A percentile compares a stretch with the other conserved stretches of the same genome.
Evolutionary conservation across 2,888 invertebrate genomes (phyloP).

Genomic region (Hirtodrosophila duncani): DNA sequence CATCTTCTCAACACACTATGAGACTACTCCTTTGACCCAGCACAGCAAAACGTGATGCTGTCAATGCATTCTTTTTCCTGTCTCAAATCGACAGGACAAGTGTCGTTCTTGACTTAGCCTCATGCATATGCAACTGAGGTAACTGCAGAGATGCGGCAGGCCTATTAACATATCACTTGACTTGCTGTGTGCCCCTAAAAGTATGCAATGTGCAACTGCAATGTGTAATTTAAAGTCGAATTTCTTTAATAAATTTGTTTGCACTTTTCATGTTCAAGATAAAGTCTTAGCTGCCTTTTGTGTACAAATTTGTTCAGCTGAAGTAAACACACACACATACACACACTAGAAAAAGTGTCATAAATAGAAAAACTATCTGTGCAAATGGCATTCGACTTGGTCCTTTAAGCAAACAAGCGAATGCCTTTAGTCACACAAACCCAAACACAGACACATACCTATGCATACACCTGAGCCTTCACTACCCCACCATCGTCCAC

Average conservation of each 20-base stretch:
- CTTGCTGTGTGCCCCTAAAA: conserved; percentile 14
- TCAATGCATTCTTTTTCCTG: conserved; percentile 34
- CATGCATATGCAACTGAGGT: conserved; percentile 31
- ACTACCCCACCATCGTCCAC: neutral
- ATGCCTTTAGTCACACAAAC: neutral
- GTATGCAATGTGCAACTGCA: conserved; percentile 21
- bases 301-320: neutral
- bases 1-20: too few relatives aligned
- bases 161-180: too few relatives aligned
- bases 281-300: too few relatives aligned
- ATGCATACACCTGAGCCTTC: conserved; percentile 15
- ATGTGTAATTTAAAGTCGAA: too few relatives aligned
- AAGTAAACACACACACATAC: conserved; percentile 35
- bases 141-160: too few relatives aligned
- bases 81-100: too few relatives aligned
- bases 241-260: too few relatives aligned
- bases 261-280: too few relatives aligned
- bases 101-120: neutral
- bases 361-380: conserved; percentile 9
- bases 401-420: conserved; percentile 48
- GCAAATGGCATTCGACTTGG: conserved; percentile 49
- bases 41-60: conserved; percentile 42
- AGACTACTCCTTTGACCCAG: neutral
- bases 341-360: neutral
- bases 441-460: conserved; percentile 10